Percentiles rank a stretch among this genome's conserved stretches.
Evolutionary conservation across 1,140 invertebrate genomes (phyloP).

Genomic region (Coenobita brevimanus): DNA sequence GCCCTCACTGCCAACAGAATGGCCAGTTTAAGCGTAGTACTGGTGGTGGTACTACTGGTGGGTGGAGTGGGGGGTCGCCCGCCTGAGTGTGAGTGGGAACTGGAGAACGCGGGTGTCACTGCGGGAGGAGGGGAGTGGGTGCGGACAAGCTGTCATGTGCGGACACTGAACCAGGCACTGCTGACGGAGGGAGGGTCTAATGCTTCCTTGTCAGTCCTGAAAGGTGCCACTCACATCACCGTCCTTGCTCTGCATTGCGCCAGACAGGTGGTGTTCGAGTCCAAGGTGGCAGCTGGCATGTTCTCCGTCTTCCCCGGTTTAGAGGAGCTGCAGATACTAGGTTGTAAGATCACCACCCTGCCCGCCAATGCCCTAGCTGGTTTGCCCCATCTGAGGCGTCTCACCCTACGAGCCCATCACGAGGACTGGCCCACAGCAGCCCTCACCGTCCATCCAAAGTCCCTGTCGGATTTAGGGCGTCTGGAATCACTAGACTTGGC

Average conservation of each 20-base stretch:
- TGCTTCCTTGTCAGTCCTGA: constrained; percentile 50
- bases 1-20: not conserved
- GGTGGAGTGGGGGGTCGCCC: constrained; percentile 52
- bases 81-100: constrained; percentile 55
- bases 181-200: constrained; percentile 51
- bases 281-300: constrained; percentile 57
- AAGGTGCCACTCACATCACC: constrained; percentile 57
- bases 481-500: constrained; percentile 82
- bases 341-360: constrained; percentile 86
- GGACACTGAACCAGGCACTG: constrained; percentile 55
- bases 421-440: constrained; percentile 72
- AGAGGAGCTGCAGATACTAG: constrained; percentile 82
- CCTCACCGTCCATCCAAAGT: constrained; percentile 45
- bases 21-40: not conserved
- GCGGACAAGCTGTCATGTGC: constrained; percentile 52
- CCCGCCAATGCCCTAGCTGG: constrained; percentile 86
- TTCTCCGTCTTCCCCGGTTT: constrained; percentile 73
- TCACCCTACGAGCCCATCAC: constrained; percentile 84
- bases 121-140: constrained; percentile 51
- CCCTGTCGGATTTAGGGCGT: constrained; percentile 48
- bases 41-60: constrained; percentile 39
- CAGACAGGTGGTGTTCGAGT: constrained; percentile 65
- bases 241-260: constrained; percentile 61
- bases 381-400: constrained; percentile 81
- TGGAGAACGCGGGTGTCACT: constrained; percentile 59